Percentiles rank a stretch among this genome's conserved stretches.
Conservation (phyloP, 2,113 vertebrate genomes). For the Podarcis raffonei region DNA sequence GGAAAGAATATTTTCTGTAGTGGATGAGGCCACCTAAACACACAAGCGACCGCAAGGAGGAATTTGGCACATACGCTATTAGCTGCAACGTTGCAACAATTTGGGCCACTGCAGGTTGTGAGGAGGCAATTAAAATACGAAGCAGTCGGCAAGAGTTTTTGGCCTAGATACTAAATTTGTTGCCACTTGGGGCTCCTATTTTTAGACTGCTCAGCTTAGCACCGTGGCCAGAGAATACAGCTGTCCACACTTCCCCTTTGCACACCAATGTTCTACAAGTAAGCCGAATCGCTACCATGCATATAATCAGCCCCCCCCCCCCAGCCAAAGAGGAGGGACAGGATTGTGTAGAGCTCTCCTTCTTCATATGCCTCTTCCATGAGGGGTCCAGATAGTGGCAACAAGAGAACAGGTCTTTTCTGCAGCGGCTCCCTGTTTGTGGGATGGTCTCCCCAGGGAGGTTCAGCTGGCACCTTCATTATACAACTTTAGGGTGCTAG, state of each 20-base stretch:
- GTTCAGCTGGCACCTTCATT: no score
- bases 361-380: no score
- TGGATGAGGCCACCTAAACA: neutral
- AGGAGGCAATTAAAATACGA: constrained; percentile 18
- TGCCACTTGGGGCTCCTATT: neutral
- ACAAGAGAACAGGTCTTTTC: no score
- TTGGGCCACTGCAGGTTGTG: neutral
- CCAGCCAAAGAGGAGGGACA: no score
- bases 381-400: no score
- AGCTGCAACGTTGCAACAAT: neutral
- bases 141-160: constrained; percentile 1
- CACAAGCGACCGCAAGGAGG: neutral
- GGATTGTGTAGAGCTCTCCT: neutral
- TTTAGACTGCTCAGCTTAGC: neutral
- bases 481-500: no score
- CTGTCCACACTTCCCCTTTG: neutral
- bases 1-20: neutral
- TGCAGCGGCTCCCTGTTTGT: no score
- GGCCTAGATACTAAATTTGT: constrained; percentile 1
- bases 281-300: neutral
- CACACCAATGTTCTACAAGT: neutral
- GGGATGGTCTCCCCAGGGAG: no score
- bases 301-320: neutral
- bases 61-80: neutral
- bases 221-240: neutral